phyloP scores from a whole-genome alignment of 2,888 invertebrate species.

The Conomelus anceps region DNA sequence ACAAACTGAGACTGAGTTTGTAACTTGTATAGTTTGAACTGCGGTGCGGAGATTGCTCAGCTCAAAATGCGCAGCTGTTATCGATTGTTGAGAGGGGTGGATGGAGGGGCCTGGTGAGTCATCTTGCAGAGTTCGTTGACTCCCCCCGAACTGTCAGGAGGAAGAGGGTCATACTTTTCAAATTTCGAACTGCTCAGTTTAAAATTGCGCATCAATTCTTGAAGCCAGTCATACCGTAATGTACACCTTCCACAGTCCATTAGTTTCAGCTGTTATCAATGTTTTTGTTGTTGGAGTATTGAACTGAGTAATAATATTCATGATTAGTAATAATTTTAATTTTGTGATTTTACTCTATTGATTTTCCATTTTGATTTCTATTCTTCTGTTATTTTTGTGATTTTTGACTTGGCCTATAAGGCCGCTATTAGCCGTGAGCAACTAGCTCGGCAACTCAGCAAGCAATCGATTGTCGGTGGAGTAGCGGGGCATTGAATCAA shows the following conservation, averaged over 20 bases:
- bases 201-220: neutral
- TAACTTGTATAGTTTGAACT: neutral
- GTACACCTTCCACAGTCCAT: neutral
- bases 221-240: neutral
- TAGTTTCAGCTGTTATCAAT: neutral
- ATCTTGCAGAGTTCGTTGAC: neutral
- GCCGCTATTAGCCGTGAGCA: too few relatives aligned
- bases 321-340: too few relatives aligned
- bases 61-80: neutral
- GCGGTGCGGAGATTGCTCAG: neutral
- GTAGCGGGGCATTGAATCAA: too few relatives aligned
- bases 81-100: neutral
- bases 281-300: too few relatives aligned
- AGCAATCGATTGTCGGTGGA: too few relatives aligned
- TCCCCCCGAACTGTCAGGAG: neutral
- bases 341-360: too few relatives aligned
- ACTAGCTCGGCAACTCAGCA: too few relatives aligned
- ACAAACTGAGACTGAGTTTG: neutral
- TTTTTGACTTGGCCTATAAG: too few relatives aligned
- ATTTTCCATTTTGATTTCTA: too few relatives aligned
- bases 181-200: neutral
- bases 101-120: neutral
- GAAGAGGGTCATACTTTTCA: neutral
- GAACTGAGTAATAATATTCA: too few relatives aligned
- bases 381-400: too few relatives aligned